phyloP scores from a whole-genome alignment of 2,113 vertebrate species.

The Nansenia antarctica region DNA sequence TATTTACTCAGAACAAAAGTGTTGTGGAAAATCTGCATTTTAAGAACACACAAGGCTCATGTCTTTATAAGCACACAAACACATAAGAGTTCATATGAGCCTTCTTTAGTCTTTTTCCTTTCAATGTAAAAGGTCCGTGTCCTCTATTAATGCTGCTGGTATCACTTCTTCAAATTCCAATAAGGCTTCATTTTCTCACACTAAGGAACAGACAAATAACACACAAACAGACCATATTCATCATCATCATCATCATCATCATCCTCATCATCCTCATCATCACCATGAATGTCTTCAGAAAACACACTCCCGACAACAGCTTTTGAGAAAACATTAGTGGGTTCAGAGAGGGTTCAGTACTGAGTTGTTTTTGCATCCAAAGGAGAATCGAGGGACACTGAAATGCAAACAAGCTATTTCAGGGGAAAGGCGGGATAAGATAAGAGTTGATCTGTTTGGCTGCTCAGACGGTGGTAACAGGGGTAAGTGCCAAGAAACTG shows the following conservation, averaged over 20 bases:
- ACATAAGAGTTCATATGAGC: slow-evolving; percentile 37
- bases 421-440: slow-evolving; percentile 33
- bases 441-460: slow-evolving; percentile 24
- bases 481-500: slow-evolving; percentile 32
- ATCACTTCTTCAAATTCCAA: not conserved
- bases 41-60: slow-evolving; percentile 27
- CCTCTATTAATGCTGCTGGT: not conserved
- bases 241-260: not conserved
- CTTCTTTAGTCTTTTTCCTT: slow-evolving; percentile 5
- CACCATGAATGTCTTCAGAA: not conserved
- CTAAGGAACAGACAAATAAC: not conserved
- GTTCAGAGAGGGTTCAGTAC: no score
- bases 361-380: not conserved
- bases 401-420: slow-evolving; percentile 36
- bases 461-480: slow-evolving; percentile 41
- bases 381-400: slow-evolving; percentile 39
- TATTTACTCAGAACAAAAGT: slow-evolving; percentile 42
- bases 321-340: not conserved
- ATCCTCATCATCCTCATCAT: not conserved
- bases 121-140: not conserved
- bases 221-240: not conserved
- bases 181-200: not conserved
- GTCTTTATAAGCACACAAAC: slow-evolving; percentile 51
- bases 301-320: not conserved
- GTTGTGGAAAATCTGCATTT: slow-evolving; percentile 40